Evolutionary conservation across 2,113 vertebrate species (phyloP).

Genomic region (Vombatus ursinus): DNA sequence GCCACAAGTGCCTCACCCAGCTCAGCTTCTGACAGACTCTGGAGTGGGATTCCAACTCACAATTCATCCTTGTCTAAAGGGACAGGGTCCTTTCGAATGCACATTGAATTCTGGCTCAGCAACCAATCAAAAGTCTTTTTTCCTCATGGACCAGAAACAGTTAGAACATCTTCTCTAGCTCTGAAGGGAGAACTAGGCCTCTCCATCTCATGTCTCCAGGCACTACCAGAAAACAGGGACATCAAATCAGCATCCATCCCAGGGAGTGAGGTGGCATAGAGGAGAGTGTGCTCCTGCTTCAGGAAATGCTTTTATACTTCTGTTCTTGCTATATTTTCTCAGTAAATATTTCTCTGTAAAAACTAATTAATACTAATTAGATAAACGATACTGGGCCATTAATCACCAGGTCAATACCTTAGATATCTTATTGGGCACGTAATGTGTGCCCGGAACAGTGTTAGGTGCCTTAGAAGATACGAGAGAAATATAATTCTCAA

Average conservation of each 20-base stretch:
- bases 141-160: neutral
- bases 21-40: neutral
- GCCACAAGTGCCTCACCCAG: neutral
- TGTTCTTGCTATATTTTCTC: neutral
- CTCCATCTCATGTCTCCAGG: neutral
- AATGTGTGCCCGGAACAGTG: neutral
- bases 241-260: neutral
- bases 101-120: neutral
- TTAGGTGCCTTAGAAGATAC: neutral
- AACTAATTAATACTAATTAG: neutral
- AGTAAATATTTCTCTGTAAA: neutral
- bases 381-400: neutral
- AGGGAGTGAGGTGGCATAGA: neutral
- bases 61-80: neutral
- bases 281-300: neutral
- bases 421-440: neutral
- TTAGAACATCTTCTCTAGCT: neutral
- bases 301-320: neutral
- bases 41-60: neutral
- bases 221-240: neutral
- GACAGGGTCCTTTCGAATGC: neutral
- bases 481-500: neutral
- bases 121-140: neutral
- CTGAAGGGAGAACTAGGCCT: neutral
- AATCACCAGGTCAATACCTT: neutral